phyloP scores from a whole-genome alignment of 2,888 invertebrate species.

The Esperia sulphurella region DNA sequence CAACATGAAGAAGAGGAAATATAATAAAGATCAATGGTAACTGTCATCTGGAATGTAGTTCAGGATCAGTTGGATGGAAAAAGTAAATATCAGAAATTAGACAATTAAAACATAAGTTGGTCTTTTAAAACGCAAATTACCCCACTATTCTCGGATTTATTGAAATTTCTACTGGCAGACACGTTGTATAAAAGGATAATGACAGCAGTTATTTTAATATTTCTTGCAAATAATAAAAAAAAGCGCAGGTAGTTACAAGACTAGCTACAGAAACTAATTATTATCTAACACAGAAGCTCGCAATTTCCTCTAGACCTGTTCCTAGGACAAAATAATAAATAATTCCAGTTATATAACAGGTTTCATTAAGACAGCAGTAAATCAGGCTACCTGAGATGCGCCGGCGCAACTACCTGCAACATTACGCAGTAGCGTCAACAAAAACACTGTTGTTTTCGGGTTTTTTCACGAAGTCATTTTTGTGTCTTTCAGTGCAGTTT shows the following conservation, averaged over 20 bases:
- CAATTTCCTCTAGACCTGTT: conserved; percentile 52
- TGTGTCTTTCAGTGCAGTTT: not conserved
- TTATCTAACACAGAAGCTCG: conserved; percentile 67
- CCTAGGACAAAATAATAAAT: conserved; percentile 72
- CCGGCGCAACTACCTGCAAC: conserved; percentile 42
- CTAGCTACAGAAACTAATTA: conserved; percentile 46
- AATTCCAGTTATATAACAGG: conserved; percentile 75
- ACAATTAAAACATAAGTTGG: too few relatives aligned
- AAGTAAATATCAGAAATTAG: too few relatives aligned
- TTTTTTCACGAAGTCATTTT: not conserved
- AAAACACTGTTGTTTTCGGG: conserved; percentile 17
- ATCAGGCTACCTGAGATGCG: conserved; percentile 72
- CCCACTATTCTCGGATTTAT: too few relatives aligned
- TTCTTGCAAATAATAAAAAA: too few relatives aligned
- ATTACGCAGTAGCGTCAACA: conserved; percentile 48
- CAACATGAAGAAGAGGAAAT: too few relatives aligned
- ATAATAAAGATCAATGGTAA: too few relatives aligned
- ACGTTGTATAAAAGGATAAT: too few relatives aligned
- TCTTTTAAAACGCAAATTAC: too few relatives aligned
- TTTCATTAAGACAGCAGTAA: conserved; percentile 74
- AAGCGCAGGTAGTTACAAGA: not conserved
- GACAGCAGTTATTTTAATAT: too few relatives aligned
- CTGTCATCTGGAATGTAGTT: too few relatives aligned
- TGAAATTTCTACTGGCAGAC: too few relatives aligned
- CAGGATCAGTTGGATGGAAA: too few relatives aligned